Evolutionary conservation across 1,140 invertebrate genomes (phyloP), one percentile per base, ranked within the genome.

Genomic region (Hycleus cichorii): DNA sequence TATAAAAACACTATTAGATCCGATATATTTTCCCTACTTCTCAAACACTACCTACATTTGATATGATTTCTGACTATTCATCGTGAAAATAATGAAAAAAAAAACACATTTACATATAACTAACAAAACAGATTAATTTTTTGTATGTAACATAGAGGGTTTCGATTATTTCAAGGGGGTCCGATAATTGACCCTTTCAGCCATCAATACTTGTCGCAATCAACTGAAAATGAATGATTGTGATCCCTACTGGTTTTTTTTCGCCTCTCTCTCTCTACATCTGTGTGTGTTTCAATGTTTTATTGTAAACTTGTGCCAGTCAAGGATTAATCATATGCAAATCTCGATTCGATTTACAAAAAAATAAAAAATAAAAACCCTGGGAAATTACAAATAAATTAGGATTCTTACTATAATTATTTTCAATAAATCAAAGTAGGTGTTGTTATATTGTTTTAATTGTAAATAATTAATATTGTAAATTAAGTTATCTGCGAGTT

Each of bases 251-350:
- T 4, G 4, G 0, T 7, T 32, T 5, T 32, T 32, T 32, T 32
- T 32, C 7, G 4, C 7, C 32, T 32, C 32, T 32, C 7, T 32
- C 32, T 32, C 32, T 32, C 32, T 3, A 32, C 1, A 7, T 32
- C 4, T 32, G 32, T 32, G 32, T 32, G 32, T 32, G 7, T 18
- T 18, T 18, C 18, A 51, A 55, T 64, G 59, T 56, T 64, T 64
- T 64, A 64, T 64, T 49, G 63, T 51, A 39, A 53, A 27, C 52
- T 64, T 50, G 63, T 62, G 63, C 59, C 32, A 49, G 45, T 39
- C 39, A 27, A 49, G 57, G 46, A 64, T 64, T 64, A 64, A 64
- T 64, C 63, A 62, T 64, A 64, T 64, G 63, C 59, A 64, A 64
- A 64, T 64, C 59, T 55, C 49, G 18, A 51, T 53, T 44, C 57